Percentiles rank a stretch among this genome's conserved stretches.
Evolutionary conservation across 2,113 vertebrate species (phyloP).

Genomic region (Fukomys damarensis): DNA sequence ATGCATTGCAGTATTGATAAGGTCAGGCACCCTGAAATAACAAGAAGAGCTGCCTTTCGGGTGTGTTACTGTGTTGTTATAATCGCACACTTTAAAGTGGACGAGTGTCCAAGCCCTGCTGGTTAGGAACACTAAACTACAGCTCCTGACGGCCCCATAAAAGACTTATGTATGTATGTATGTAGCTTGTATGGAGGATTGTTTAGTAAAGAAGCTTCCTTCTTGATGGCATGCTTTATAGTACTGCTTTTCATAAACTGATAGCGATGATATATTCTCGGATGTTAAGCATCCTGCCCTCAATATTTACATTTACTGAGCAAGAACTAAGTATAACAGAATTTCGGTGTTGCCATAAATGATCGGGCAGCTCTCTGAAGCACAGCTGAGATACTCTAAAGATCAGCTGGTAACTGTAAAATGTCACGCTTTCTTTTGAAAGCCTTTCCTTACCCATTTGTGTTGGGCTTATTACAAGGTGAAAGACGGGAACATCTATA

Average conservation of each 20-base stretch:
- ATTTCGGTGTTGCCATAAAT: neutral
- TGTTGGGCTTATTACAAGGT: neutral
- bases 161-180: fast-evolving
- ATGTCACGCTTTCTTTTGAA: slow-evolving; percentile 14
- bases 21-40: neutral
- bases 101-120: fast-evolving
- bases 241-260: neutral
- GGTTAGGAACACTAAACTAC: neutral
- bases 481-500: neutral
- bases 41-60: neutral
- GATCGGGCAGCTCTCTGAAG: neutral
- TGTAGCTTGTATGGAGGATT: neutral
- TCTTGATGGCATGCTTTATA: neutral
- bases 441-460: neutral
- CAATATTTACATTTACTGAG: slow-evolving; percentile 26
- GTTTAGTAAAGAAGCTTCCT: neutral
- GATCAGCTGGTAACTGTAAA: slow-evolving; percentile 29
- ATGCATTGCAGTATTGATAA: neutral
- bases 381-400: slow-evolving; percentile 40
- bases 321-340: slow-evolving; percentile 12
- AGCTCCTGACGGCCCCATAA: neutral
- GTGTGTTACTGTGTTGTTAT: neutral
- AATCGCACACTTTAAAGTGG: neutral
- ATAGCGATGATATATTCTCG: neutral
- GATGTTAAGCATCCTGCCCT: neutral